Conservation (phyloP, 2,113 vertebrate species). For the Halcyon malimbica region DNA sequence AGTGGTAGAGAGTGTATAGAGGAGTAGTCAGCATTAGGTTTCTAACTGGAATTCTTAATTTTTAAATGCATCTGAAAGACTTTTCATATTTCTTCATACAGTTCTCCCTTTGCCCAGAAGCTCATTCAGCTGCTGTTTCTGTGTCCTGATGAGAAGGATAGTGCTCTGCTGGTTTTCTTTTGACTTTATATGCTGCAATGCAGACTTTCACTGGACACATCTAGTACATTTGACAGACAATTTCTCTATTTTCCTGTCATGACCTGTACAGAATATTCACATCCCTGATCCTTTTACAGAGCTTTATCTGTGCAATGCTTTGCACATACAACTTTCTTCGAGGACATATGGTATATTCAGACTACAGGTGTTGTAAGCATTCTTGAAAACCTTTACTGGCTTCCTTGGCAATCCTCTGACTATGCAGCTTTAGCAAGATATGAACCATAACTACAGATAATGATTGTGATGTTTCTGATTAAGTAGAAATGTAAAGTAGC, state of each 20-base stretch:
- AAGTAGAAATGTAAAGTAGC: neutral
- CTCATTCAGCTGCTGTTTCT: neutral
- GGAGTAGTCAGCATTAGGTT: neutral
- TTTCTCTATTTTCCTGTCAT: neutral
- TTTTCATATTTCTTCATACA: neutral
- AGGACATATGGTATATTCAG: neutral
- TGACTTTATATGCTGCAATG: neutral
- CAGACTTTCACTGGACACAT: neutral
- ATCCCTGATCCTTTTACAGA: neutral
- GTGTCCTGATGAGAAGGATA: neutral
- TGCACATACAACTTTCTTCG: neutral
- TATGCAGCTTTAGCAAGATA: neutral
- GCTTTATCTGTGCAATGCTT: neutral
- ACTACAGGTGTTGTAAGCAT: neutral
- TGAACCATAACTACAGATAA: neutral
- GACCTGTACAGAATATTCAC: neutral
- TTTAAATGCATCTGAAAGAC: neutral
- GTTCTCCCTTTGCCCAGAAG: neutral
- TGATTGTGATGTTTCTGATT: neutral
- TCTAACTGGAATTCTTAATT: neutral
- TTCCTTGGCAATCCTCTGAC: neutral
- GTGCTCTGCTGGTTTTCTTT: neutral
- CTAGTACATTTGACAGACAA: neutral
- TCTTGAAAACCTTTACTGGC: neutral
- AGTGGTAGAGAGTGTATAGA: neutral